Conservation (phyloP, 2,888 invertebrate species). For the Napeogenes inachia region DNA sequence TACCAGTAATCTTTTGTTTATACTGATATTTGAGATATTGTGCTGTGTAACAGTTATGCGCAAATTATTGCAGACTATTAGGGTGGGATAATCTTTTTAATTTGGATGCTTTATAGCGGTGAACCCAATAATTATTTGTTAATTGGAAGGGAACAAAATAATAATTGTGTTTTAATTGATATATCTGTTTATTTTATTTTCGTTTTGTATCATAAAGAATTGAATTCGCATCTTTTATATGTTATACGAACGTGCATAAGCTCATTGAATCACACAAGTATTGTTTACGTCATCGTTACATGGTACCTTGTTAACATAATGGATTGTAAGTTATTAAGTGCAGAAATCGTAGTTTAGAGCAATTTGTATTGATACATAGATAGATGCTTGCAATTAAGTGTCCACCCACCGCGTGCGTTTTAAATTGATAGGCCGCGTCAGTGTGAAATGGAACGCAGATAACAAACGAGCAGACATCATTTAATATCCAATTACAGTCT, state of each 20-base stretch:
- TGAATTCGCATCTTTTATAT: neutral
- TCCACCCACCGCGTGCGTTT: conserved; percentile 34
- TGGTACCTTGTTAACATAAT: neutral
- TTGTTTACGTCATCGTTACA: neutral
- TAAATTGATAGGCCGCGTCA: conserved; percentile 33
- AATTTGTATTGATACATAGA: conserved; percentile 9
- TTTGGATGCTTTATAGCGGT: conserved; percentile 18
- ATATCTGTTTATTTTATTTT: neutral
- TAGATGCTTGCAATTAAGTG: conserved; percentile 25
- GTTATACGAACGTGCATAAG: neutral
- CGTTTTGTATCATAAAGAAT: neutral
- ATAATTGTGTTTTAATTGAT: too few species aligned
- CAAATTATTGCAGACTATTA: conserved; percentile 15
- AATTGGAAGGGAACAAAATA: neutral
- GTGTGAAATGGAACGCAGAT: conserved; percentile 48
- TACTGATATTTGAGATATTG: conserved; percentile 45
- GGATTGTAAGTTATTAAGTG: neutral
- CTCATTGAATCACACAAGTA: too few species aligned
- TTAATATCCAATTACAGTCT: conserved; percentile 56
- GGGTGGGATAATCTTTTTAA: conserved; percentile 21
- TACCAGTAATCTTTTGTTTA: conserved; percentile 63
- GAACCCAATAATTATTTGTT: conserved; percentile 6
- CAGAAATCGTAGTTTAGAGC: conserved; percentile 1
- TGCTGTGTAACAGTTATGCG: conserved; percentile 7
- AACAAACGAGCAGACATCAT: conserved; percentile 54